Evolutionary conservation across 2,888 invertebrate genomes (phyloP).

Genomic region (Pristionchus maxplancki): DNA sequence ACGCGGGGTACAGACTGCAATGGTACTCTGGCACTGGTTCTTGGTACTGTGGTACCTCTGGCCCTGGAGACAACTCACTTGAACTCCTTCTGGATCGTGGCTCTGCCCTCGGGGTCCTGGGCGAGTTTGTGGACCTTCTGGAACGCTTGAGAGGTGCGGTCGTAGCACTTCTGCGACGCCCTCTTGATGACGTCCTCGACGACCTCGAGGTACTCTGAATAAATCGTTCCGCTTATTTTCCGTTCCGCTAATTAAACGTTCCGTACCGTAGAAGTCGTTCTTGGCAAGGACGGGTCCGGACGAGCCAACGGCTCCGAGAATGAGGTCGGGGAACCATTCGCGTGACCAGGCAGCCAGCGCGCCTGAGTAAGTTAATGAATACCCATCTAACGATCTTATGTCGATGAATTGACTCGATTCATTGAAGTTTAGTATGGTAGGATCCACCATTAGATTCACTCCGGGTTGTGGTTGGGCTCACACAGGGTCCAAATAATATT

Average conservation of each 20-base stretch:
- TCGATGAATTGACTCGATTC: no score
- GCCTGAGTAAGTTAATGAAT: no score
- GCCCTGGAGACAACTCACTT: not conserved
- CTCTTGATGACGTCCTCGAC: constrained; percentile 9
- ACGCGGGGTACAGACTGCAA: not conserved
- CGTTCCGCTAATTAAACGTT: no score
- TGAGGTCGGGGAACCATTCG: constrained; percentile 88
- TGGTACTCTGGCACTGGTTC: not conserved
- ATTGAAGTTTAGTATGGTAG: no score
- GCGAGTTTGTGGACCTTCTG: not conserved
- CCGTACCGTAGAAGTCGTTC: constrained; percentile 87
- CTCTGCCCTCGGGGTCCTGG: constrained; percentile 5
- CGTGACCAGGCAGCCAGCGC: constrained; percentile 92
- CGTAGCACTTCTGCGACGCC: not conserved
- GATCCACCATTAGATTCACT: not conserved
- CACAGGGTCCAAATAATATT: no score
- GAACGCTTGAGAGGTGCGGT: not conserved
- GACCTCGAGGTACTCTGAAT: constrained; percentile 45
- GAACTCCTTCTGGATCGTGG: not conserved
- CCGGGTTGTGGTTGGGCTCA: no score
- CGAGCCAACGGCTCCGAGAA: constrained; percentile 89
- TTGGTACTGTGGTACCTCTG: not conserved
- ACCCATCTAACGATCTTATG: no score
- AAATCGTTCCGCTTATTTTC: no score
- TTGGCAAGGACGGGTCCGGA: constrained; percentile 91